A percentile compares a stretch with the other conserved stretches of the same genome.
phyloP scores from a whole-genome alignment of 2,113 vertebrate species.

The Puntigrus tetrazona region DNA sequence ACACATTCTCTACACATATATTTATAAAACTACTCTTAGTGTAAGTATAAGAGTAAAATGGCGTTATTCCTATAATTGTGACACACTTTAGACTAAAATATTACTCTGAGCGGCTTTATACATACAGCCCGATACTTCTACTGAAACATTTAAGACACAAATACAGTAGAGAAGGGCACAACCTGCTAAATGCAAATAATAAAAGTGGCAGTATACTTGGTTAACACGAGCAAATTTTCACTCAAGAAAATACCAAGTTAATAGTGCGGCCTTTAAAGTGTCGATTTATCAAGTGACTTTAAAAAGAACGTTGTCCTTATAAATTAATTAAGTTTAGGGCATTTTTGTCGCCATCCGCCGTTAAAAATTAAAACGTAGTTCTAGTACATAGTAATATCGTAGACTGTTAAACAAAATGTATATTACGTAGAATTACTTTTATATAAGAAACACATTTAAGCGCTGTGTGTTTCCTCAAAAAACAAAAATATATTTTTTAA shows the following conservation, averaged over 20 bases:
- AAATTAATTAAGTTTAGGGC: neutral
- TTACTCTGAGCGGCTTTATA: no score
- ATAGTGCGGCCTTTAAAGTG: neutral
- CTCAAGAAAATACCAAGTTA: neutral
- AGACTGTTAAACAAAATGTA: no score
- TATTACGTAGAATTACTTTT: neutral
- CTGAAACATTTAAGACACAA: neutral
- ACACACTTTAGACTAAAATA: no score
- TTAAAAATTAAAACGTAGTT: neutral
- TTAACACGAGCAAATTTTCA: neutral
- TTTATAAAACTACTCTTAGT: no score
- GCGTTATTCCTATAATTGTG: no score
- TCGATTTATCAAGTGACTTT: neutral
- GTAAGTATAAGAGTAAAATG: no score
- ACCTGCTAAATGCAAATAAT: neutral
- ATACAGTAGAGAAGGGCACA: neutral
- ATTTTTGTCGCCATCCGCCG: neutral
- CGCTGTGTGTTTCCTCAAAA: neutral
- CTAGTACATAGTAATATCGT: no score
- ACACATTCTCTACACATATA: no score
- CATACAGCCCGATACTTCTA: neutral
- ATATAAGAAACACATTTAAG: neutral
- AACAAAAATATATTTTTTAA: neutral
- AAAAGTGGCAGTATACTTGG: neutral
- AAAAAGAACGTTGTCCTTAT: neutral